phyloP scores from a whole-genome alignment of 1,140 invertebrate species.

The Caenorhabditis remanei region DNA sequence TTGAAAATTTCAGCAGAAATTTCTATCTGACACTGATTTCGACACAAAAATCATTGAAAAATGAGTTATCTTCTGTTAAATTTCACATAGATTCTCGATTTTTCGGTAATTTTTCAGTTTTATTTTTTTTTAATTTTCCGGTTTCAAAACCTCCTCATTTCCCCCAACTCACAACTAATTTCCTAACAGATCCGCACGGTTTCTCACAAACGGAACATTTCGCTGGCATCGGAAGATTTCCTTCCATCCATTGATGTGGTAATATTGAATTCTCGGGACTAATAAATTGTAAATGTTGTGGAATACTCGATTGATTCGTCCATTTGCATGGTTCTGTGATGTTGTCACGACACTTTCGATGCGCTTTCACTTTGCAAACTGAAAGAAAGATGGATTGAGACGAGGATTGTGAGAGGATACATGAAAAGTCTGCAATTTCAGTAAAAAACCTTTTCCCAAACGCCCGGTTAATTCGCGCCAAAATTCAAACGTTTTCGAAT shows the following conservation, averaged over 20 bases:
- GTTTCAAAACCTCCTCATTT: background rate
- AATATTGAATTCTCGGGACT: conserved; percentile 91
- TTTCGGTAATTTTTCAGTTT: no score
- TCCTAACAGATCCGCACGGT: conserved; percentile 93
- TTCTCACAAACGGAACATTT: conserved; percentile 95
- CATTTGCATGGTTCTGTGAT: conserved; percentile 95
- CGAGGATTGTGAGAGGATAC: background rate
- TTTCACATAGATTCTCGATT: no score
- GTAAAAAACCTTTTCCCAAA: no score
- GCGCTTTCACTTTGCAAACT: conserved; percentile 95
- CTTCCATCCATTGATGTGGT: conserved; percentile 98
- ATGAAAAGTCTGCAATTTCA: background rate
- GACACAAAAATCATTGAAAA: no score
- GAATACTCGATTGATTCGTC: conserved; percentile 89
- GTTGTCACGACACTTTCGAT: conserved; percentile 91
- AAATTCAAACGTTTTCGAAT: no score
- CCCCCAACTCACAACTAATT: conserved; percentile 83
- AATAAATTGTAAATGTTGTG: conserved; percentile 85
- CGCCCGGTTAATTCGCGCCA: no score
- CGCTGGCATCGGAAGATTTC: conserved; percentile 92
- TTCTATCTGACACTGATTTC: no score
- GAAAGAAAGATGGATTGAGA: background rate
- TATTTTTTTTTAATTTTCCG: no score
- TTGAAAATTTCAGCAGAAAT: no score
- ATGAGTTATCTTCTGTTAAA: no score